Conservation (phyloP, 2,797 vertebrate genomes). For the Brotula barbata region DNA sequence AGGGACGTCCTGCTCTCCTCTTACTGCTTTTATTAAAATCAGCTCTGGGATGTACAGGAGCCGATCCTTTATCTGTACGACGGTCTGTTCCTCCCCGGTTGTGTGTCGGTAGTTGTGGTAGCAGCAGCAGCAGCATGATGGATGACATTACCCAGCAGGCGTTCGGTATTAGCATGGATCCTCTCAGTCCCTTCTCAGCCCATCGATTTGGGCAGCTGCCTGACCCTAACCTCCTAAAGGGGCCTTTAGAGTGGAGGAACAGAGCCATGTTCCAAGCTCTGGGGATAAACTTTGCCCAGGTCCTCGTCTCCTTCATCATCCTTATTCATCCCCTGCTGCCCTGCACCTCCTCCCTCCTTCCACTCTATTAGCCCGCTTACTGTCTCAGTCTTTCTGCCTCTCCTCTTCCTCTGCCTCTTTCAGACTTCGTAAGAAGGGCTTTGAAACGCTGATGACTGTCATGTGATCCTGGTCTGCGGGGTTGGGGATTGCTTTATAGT, state of each 20-base stretch:
- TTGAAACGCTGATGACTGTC: too few relatives aligned
- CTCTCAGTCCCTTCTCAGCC: slow-evolving; percentile 49
- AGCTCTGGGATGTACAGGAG: slow-evolving; percentile 54
- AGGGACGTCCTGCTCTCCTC: slow-evolving; percentile 52
- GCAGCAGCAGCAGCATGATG: slow-evolving; percentile 66
- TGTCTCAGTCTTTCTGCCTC: background rate
- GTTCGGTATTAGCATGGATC: slow-evolving; percentile 67
- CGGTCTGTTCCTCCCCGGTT: background rate
- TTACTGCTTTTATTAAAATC: slow-evolving; percentile 73
- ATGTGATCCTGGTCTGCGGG: too few relatives aligned
- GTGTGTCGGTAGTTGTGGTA: slow-evolving; percentile 17
- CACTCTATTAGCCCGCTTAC: slow-evolving; percentile 2
- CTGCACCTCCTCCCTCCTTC: slow-evolving; percentile 13
- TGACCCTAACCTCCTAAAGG: slow-evolving; percentile 68
- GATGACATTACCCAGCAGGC: slow-evolving; percentile 70
- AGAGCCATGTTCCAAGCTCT: slow-evolving; percentile 51
- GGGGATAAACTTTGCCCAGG: slow-evolving; percentile 57
- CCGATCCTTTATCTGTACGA: slow-evolving; percentile 49
- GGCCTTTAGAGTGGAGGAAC: slow-evolving; percentile 46
- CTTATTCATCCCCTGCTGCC: slow-evolving; percentile 50
- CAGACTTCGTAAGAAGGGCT: too few relatives aligned
- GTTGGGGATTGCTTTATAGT: too few relatives aligned
- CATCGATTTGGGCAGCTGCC: slow-evolving; percentile 69
- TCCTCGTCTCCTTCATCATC: slow-evolving; percentile 60
- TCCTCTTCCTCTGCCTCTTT: background rate